Conservation (phyloP, 2,113 vertebrate species). For the Ictidomys tridecemlineatus region DNA sequence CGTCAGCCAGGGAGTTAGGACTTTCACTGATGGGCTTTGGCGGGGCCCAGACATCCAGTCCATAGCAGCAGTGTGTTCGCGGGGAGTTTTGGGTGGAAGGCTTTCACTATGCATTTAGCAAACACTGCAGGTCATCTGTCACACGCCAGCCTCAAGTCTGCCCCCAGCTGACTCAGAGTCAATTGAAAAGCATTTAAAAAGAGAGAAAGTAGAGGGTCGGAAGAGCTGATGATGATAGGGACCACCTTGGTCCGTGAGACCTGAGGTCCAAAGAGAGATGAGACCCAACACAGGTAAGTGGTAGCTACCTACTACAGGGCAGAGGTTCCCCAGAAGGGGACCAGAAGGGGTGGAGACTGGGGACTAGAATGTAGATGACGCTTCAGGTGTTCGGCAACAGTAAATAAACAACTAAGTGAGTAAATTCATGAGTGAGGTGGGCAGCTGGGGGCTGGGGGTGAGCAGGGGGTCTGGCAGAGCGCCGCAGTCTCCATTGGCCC, state of each 20-base stretch:
- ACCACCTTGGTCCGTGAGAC: not conserved
- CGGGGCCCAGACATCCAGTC: not conserved
- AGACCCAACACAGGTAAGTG: not conserved
- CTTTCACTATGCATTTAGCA: not conserved
- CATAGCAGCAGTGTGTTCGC: not conserved
- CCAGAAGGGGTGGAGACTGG: not conserved
- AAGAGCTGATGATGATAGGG: rapidly evolving
- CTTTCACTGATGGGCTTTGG: not conserved
- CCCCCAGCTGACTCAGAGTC: rapidly evolving
- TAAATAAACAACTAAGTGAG: no score
- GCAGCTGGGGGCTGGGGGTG: not conserved
- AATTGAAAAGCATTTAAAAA: not conserved
- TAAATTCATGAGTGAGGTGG: no score
- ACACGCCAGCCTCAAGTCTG: not conserved
- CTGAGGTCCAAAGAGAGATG: not conserved
- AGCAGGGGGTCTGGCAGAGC: no score
- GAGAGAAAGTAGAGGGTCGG: not conserved
- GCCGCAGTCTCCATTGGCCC: rapidly evolving
- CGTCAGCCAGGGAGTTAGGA: no score
- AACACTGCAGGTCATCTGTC: rapidly evolving
- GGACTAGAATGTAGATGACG: no score
- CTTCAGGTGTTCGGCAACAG: no score
- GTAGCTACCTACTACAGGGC: rapidly evolving
- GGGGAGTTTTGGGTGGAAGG: not conserved
- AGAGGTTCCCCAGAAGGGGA: not conserved